Percentiles rank a stretch among this genome's conserved stretches.
phyloP scores from a whole-genome alignment of 2,888 invertebrate species.

The Orthonychiurus folsomi region DNA sequence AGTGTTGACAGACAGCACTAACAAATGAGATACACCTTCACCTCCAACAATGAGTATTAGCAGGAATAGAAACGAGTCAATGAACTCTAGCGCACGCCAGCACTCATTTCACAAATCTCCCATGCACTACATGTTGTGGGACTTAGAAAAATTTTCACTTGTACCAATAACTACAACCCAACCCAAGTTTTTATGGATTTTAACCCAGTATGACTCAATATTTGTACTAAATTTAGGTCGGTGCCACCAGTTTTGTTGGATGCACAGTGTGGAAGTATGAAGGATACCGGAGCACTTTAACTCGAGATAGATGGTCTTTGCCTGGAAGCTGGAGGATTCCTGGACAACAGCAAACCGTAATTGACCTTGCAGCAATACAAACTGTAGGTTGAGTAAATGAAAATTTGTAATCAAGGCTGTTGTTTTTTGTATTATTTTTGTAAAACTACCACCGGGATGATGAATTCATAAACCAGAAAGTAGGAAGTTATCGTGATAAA shows the following conservation, averaged over 20 bases:
- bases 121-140: no score
- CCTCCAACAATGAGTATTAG: no score
- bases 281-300: conserved; percentile 44
- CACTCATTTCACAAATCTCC: no score
- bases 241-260: conserved; percentile 59
- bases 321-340: conserved; percentile 21
- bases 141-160: no score
- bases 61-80: no score
- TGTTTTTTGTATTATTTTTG: conserved; percentile 4
- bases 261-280: conserved; percentile 87
- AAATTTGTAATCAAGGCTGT: not conserved
- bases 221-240: no score
- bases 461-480: not conserved
- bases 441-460: not conserved
- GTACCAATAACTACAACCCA: no score
- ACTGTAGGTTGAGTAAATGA: not conserved
- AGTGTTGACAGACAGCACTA: no score
- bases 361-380: not conserved
- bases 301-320: conserved; percentile 22
- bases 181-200: no score
- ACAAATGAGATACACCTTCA: no score
- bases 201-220: no score
- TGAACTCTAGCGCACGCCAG: no score
- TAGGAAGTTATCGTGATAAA: not conserved
- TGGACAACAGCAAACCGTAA: not conserved